Conservation (phyloP, 2,113 vertebrate species). For the Steatornis caripensis region DNA sequence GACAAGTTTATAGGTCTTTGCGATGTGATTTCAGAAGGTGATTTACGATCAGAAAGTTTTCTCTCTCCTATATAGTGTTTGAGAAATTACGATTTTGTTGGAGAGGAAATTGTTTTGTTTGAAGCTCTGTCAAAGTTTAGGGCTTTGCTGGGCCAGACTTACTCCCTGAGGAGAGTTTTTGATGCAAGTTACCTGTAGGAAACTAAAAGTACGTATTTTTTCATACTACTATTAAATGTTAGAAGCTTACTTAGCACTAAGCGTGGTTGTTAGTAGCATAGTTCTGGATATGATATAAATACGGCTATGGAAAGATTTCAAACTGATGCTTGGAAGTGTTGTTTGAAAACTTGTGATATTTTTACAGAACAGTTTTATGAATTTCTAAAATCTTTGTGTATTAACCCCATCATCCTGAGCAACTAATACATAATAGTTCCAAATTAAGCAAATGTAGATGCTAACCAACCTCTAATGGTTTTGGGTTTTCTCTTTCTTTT, state of each 20-base stretch:
- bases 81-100: not conserved
- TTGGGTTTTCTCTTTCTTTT: not conserved
- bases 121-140: not conserved
- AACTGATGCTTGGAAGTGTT: not conserved
- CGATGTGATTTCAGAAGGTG: not conserved
- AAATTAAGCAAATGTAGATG: not conserved
- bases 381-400: not conserved
- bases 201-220: not conserved
- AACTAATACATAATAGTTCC: not conserved
- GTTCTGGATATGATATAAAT: not conserved
- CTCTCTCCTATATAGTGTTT: not conserved
- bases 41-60: not conserved
- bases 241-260: not conserved
- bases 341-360: not conserved
- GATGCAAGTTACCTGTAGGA: not conserved
- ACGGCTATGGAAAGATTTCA: not conserved
- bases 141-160: not conserved
- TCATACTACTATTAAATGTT: not conserved
- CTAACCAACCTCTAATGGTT: not conserved
- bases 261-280: not conserved
- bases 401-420: not conserved
- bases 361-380: not conserved
- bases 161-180: not conserved
- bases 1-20: not conserved
- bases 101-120: not conserved